phyloP scores from a whole-genome alignment of 2,113 vertebrate species.

The Myodes glareolus region DNA sequence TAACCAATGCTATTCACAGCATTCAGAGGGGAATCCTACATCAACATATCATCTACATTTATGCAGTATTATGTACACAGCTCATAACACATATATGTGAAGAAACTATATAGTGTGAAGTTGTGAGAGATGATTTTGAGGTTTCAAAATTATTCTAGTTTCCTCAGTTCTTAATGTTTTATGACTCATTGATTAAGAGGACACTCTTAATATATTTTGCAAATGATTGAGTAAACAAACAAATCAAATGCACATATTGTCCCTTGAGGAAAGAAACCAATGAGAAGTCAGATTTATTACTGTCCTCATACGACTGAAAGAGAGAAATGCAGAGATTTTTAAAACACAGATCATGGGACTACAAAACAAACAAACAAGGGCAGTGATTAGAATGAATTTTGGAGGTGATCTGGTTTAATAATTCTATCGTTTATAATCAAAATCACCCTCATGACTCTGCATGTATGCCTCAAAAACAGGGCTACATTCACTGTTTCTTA shows the following conservation, averaged over 20 bases:
- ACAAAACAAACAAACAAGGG: neutral
- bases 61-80: neutral
- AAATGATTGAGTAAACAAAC: neutral
- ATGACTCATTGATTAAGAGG: neutral
- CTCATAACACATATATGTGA: neutral
- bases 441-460: neutral
- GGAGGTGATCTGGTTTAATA: neutral
- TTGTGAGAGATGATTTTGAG: neutral
- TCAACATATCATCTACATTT: no score
- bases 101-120: neutral
- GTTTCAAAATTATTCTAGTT: neutral
- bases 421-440: neutral
- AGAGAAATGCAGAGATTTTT: neutral
- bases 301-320: neutral
- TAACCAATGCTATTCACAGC: no score
- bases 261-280: neutral
- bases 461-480: rapidly evolving
- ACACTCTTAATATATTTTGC: neutral
- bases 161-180: neutral
- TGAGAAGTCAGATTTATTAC: neutral
- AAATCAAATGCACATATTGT: neutral
- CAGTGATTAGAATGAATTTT: neutral
- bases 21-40: no score
- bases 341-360: neutral
- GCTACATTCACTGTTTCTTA: neutral